phyloP scores from a whole-genome alignment of 2,888 invertebrate genomes.

The Metalampra italica region DNA sequence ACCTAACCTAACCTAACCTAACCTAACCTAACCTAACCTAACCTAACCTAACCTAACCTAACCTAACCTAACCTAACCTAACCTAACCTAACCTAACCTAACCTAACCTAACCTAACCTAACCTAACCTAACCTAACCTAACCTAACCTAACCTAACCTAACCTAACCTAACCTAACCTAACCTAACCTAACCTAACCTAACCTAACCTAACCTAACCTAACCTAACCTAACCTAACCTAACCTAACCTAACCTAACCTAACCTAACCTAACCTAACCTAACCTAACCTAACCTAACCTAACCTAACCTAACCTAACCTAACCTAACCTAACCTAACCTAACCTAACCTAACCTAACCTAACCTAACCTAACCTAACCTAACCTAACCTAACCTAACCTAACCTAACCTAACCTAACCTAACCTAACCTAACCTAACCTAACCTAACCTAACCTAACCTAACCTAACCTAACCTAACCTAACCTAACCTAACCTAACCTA shows the following conservation, averaged over 20 bases:
- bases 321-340: conserved; percentile 3
- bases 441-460: conserved; percentile 14
- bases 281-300: background rate
- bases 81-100: too few species aligned
- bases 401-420: conserved; percentile 12
- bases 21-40: too few species aligned
- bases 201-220: too few species aligned
- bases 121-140: too few species aligned
- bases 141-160: too few species aligned
- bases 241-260: conserved; percentile 1
- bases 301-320: background rate
- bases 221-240: background rate
- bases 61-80: too few species aligned
- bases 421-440: conserved; percentile 11
- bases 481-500: conserved; percentile 21
- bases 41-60: too few species aligned
- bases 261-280: conserved; percentile 2
- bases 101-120: too few species aligned
- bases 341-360: conserved; percentile 1
- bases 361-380: conserved; percentile 8
- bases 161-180: too few species aligned
- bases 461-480: conserved; percentile 20
- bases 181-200: too few species aligned
- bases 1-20: conserved; percentile 2
- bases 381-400: conserved; percentile 11